Base-by-base conservation (phyloP, 2,888 invertebrate species). In the Acleris laterana region DNA sequence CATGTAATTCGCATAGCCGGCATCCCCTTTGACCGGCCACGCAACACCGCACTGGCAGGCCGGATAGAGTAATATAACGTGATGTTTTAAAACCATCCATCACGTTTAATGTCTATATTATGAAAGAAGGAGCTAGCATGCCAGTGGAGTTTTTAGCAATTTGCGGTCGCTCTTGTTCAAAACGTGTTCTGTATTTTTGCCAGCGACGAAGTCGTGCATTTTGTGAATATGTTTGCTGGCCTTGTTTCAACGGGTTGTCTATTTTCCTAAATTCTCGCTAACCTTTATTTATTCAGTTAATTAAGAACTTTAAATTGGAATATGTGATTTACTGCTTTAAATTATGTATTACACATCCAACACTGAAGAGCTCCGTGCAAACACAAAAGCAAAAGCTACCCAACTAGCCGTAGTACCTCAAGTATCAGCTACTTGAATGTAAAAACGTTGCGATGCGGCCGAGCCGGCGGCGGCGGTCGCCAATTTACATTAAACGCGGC, bases 21-120 rank as follows among this genome's bases (percentile, higher is more conserved):
- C 85, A 89, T 92, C 91, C 91, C 91, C 92, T 93, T 93, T 93
- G 93, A 93, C 93, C 90, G 84, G 85, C 92, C 92, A 92, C 93
- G 93, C 93, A 89, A 90, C 89, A 84, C 90, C 89, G 88, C 88
- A 85, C 87, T 82, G 87, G 80, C 87, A 79, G 82, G 84, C 87
- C 83, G 89, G 85, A 91, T 90, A 87, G 85, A 90, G 89, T 90
- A 90, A 90, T 90, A 91, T 89, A 88, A 90, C 90, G 84, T 87
- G 86, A 90, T 91, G 90, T 90, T 93, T 92, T 91, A 92, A 93
- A 92, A 89, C 89, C 90, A 92, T 92, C 91, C 90, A 91, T 92
- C 92, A 91, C 84, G 84, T 88, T 89, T 90, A 89, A 91, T 90
- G 88, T 89, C 87, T 88, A 90, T 90, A 90, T 66, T 66, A 66